A percentile compares a stretch with the other conserved stretches of the same genome.
Conservation (phyloP, 2,113 vertebrate genomes). For the Antigone vipio region DNA sequence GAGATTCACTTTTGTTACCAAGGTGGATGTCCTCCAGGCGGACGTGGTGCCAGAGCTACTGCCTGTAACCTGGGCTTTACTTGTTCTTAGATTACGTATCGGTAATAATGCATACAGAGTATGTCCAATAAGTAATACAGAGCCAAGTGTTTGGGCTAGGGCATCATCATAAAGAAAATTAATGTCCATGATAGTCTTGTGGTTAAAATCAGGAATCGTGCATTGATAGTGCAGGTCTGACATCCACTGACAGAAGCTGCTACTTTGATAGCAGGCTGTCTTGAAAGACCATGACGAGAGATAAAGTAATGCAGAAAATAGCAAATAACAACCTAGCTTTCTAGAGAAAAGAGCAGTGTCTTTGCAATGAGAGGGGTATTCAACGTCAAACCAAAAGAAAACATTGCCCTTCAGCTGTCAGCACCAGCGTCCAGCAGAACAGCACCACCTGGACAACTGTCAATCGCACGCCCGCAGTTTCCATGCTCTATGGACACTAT, state of each 20-base stretch:
- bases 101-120: fast-evolving
- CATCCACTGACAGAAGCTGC: not conserved
- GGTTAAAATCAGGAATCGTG: not conserved
- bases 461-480: not conserved
- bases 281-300: not conserved
- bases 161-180: not conserved
- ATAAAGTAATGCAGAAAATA: not conserved
- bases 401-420: not conserved
- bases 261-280: not conserved
- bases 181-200: fast-evolving
- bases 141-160: not conserved
- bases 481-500: not conserved
- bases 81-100: fast-evolving
- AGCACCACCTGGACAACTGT: not conserved
- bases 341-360: not conserved
- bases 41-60: fast-evolving
- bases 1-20: not conserved
- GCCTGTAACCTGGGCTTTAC: not conserved
- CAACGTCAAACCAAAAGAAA: not conserved
- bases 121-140: not conserved
- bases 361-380: not conserved
- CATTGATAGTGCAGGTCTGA: not conserved
- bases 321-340: not conserved
- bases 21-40: not conserved
- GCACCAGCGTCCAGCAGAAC: not conserved